A percentile compares a stretch with the other conserved stretches of the same genome.
Conservation (phyloP, 1,140 invertebrate species). For the Euborellia annulipes region DNA sequence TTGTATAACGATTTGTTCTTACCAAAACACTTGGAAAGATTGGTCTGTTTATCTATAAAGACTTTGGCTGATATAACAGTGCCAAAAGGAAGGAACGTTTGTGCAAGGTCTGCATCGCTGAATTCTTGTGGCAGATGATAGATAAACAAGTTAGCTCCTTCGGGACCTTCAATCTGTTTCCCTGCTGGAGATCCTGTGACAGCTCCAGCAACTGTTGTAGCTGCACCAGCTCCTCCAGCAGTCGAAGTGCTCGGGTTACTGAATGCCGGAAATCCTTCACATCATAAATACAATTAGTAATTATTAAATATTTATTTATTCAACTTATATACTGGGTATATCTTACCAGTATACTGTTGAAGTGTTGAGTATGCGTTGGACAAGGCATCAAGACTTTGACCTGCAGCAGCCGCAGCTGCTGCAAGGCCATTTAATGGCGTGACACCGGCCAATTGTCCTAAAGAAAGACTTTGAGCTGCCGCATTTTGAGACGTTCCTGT, state of each 20-base stretch:
- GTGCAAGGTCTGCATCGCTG: constrained; percentile 82
- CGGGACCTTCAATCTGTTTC: constrained; percentile 84
- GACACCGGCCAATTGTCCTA: not conserved
- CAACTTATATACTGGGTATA: constrained; percentile 26
- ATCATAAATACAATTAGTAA: constrained; percentile 27
- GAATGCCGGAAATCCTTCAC: constrained; percentile 14
- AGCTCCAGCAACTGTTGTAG: constrained; percentile 30
- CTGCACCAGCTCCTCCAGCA: constrained; percentile 6
- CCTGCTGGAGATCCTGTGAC: constrained; percentile 44
- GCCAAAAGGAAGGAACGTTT: constrained; percentile 91
- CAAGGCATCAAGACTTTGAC: not conserved
- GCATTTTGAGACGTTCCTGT: not conserved
- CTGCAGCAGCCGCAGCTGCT: not conserved
- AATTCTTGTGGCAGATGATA: constrained; percentile 98
- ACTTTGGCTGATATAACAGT: constrained; percentile 97
- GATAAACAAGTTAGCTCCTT: constrained; percentile 96
- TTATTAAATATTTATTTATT: constrained; percentile 22
- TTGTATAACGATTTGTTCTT: constrained; percentile 21
- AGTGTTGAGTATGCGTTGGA: not conserved
- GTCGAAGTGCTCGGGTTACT: constrained; percentile 16
- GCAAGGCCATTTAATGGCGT: not conserved
- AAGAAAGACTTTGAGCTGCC: constrained; percentile 1
- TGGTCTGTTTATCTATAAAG: constrained; percentile 98
- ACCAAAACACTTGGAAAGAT: constrained; percentile 97
- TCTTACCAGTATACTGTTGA: constrained; percentile 25